Evolutionary conservation across 2,113 vertebrate genomes (phyloP), one percentile per base, ranked within the genome.

Genomic region (Porphyrio hochstetteri): DNA sequence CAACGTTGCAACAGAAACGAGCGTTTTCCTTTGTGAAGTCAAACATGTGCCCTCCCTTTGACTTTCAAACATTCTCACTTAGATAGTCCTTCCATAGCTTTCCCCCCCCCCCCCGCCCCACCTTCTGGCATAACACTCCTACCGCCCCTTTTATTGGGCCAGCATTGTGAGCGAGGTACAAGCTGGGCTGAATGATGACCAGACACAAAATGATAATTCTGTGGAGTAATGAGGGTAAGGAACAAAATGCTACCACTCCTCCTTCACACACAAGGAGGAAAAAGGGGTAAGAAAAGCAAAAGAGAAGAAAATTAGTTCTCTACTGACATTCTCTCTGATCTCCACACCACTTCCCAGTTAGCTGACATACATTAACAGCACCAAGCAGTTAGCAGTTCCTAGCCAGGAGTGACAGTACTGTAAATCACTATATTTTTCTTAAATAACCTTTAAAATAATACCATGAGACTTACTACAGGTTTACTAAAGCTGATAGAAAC

Each of bases 1-100:
- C 83, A 93, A 72, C 63, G 67, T 92, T 96, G 94, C 96, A 96
- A 94, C 83, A 93, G 92, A 91, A 92, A 87, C 23, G 55, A 72
- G 81, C 67, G 42, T 94, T 95, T 95, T 93, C 93, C 93, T 97
- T 96, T 93, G 86, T 94, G 86, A 94, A 96, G 74, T 93, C 82
- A 67, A 83, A 87, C 64, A n/a, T 7, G 14, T 92, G 88, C 72
- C 91, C 65, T 93, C 57, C 52, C 75, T 80, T 90, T 90, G 83
- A 69, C 85, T 89, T 93, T 36, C 81, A 91, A 70, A 87, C 31
- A 65, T 94, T 94, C 93, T 82, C 88, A 72, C 61, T 88, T 52
- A 69, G 14, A 65, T 72, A 52, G 69, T 33, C 24, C 40, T 86
- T 74, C 35, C 29, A 8, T 4, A 55, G 56, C 24, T 79, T 52